Conservation (phyloP, 1,140 invertebrate species). For the Lordiphosa clarofinis region DNA sequence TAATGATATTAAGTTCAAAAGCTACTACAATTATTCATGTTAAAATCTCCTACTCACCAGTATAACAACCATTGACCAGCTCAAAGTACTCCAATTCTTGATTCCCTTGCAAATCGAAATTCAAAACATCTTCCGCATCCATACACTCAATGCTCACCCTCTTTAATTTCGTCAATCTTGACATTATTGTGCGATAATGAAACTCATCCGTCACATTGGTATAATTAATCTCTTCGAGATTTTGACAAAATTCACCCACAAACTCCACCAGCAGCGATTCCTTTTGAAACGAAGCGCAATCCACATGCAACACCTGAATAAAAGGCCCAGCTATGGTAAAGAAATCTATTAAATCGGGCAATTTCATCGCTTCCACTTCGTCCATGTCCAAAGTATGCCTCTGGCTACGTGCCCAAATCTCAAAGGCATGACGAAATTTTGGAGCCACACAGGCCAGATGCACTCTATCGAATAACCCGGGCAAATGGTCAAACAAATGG, state of each 20-base stretch:
- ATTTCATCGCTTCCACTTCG: conserved; percentile 44
- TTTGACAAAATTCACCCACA: conserved; percentile 46
- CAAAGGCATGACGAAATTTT: conserved; percentile 42
- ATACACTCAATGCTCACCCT: conserved; percentile 43
- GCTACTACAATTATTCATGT: no score
- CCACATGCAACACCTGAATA: conserved; percentile 27
- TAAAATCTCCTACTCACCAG: no score
- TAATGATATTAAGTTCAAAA: no score
- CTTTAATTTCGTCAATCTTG: conserved; percentile 30
- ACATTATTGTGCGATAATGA: conserved; percentile 36
- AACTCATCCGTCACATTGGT: conserved; percentile 61
- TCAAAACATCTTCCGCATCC: conserved; percentile 57
- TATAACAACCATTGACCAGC: conserved; percentile 58
- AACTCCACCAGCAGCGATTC: conserved; percentile 59
- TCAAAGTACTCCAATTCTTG: conserved; percentile 48
- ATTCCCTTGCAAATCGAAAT: conserved; percentile 41
- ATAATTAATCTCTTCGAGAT: conserved; percentile 48
- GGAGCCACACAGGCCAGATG: conserved; percentile 34
- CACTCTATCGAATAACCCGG: conserved; percentile 40
- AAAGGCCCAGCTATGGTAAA: conserved; percentile 49
- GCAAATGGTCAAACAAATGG: conserved; percentile 28
- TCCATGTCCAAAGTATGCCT: conserved; percentile 22
- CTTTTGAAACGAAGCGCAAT: conserved; percentile 48
- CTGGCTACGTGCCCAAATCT: conserved; percentile 28
- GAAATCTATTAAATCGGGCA: conserved; percentile 50